Evolutionary conservation across 2,113 vertebrate species (phyloP), one percentile per base, ranked within the genome.

Genomic region (Plestiodon gilberti): DNA sequence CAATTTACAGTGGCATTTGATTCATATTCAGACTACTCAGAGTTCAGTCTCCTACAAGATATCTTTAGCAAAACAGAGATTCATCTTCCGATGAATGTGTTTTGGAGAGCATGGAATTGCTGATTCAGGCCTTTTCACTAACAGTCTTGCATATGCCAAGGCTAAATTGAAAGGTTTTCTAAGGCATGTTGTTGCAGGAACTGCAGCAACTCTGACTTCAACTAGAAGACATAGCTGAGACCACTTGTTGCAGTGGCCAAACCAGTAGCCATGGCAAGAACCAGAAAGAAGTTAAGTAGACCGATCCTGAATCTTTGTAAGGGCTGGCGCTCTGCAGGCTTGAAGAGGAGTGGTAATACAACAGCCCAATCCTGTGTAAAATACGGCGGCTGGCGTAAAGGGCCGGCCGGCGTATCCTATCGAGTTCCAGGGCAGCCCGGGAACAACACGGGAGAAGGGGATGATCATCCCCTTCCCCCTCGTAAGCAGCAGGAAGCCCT

Each of bases 41-140:
- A 61, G 65, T 2, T 80, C 77, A 90, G 2, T 18, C 30, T 52
- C 38, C 78, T 70, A 18, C 1, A 70, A 75, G 4, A 74, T 79
- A 70, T 35, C 77, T 6, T 18, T 5, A 88, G 33, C 77, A 43
- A 86, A 65, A 76, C 17, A 83, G 75, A 83, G 4, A 11, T 86
- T 70, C 38, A 64, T 88, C 71, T 92, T 88, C 82, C 23, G 22
- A 87, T 64, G 67, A 86, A 35, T 65, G 67, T 88, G 82, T 79
- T 85, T 70, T 78, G 69, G 6, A 20, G 85, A 17, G 55, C 4
- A 17, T 23, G 22, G 2, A 81, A 81, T 14, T 83, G 77, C 89
- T 83, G 43, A 81, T 70, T 18, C 83, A 86, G 9, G 55, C 5
- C 64, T 90, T 88, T 78, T 4, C 28, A 52, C 10, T 77, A 78